Base-by-base conservation (phyloP, 2,888 invertebrate species). In the Pseudoips prasinana region DNA sequence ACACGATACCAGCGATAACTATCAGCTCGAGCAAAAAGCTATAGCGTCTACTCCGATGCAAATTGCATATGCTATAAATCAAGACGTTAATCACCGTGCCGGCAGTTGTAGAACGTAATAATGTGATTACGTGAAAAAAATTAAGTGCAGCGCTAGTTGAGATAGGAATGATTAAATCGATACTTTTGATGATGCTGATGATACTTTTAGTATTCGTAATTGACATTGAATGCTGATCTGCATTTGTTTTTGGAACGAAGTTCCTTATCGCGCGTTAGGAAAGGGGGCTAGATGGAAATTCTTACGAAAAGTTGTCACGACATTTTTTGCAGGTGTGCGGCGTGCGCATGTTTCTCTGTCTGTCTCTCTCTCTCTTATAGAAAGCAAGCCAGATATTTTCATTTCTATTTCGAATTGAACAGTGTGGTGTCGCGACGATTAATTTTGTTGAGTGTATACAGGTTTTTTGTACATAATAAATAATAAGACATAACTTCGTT, bases 1-100 rank as follows among this genome's bases (percentile, higher is more conserved):
- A 85, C 86, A 82, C 87, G 86, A 86, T 86, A 84, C 82, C 81
- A 77, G 81, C 79, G 84, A 86, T 87, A 86, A 86, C 86, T 78
- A 85, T 83, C 80, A 75, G 69, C 67, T 77, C 54, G 36, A 64
- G 85, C 78, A 86, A 86, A 86, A 86, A 87, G 79, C 81, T 73
- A 81, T 77, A 69, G 73, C 78, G 77, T 78, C 74, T 69, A 71
- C 70, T 74, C 68, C 71, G 84, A 86, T 86, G 86, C 78, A 86
- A 88, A 87, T 87, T 86, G 86, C 84, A 80, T 71, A 71, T 66
- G 82, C 82, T 74, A 86, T 87, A 88, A 86, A 87, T 87, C 87
- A 88, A 82, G 71, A 65, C 73, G 72, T 76, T 88, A 88, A 87
- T 87, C 83, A 84, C 84, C 75, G 74, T 71, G 78, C 76, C n/a